Base-by-base conservation (phyloP, 30 jellyfish, hydroid and myxozoan genomes). In the Turritopsis rubra region DNA sequence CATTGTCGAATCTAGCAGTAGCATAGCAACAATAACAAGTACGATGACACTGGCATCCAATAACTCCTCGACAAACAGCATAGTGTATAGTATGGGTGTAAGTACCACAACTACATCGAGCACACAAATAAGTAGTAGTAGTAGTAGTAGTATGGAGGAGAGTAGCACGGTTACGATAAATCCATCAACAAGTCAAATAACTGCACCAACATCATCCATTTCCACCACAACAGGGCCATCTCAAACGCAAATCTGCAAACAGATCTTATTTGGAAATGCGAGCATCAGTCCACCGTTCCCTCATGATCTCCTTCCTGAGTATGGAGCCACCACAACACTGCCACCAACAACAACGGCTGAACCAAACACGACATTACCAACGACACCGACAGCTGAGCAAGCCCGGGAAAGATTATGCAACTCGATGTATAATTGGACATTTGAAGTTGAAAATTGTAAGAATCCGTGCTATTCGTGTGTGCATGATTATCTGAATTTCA, bases 401-500 rank as follows among this genome's bases (percentile, higher is more conserved):
- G 52, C 66, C 27, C n/a, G 77, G 18, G 52, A 23, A 29, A 79
- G 66, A 29, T 23, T 79, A 16, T 79, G 85, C 76, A 53, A 79
- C 13, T 26, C 30, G 29, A n/a, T 26, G 26, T 29, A 73, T 29
- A 52, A 53, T n/a, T 22, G 41, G 76, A 79, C 52, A 9, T 79
- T 79, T 0, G 85, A 79, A 21, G 23, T 79, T 79, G 17, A 19
- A 13, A 29, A 17, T 13, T 79, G 85, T 79, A 19, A 5, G 16
- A 41, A 29, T 21, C 85, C 85, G 16, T 79, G 85, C 28, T 73
- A 79, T 41, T 18, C 66, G 53, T 66, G 83, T 17, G 25, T 28
- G 24, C 21, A 83, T 80, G 66, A 75, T 1, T 7, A 52, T 18
- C 84, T 88, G 53, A 88, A 88, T 53, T 83, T 79, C 13, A 88